Percentiles rank a stretch among this genome's conserved stretches.
Evolutionary conservation across 2,888 invertebrate genomes (phyloP).

Genomic region (Leptinotarsa haldemani): DNA sequence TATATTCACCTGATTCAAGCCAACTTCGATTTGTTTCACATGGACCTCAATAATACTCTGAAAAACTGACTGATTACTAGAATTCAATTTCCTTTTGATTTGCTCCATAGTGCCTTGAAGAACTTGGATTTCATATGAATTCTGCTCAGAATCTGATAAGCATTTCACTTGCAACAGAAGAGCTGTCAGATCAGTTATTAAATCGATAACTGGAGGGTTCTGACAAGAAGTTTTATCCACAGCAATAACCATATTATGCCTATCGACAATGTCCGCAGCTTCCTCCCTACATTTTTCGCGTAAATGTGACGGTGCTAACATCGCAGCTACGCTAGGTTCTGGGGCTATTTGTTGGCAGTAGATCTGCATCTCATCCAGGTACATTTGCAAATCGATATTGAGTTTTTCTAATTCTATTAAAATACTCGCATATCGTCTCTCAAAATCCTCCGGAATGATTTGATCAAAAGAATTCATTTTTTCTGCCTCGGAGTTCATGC

Average conservation of each 20-base stretch:
- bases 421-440: conserved; percentile 87
- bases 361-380: conserved; percentile 86
- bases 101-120: conserved; percentile 90
- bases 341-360: conserved; percentile 89
- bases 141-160: conserved; percentile 82
- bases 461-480: conserved; percentile 84
- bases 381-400: conserved; percentile 88
- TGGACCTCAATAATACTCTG: conserved; percentile 92
- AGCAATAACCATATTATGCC: conserved; percentile 73
- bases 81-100: conserved; percentile 83
- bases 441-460: conserved; percentile 86
- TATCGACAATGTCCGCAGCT: conserved; percentile 82
- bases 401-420: conserved; percentile 92
- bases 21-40: conserved; percentile 88
- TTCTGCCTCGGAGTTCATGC: conserved; percentile 92
- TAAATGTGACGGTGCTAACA: conserved; percentile 89
- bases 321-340: conserved; percentile 86
- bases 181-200: conserved; percentile 90
- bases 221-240: conserved; percentile 67
- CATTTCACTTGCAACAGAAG: conserved; percentile 90
- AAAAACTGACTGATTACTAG: conserved; percentile 81
- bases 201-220: conserved; percentile 75
- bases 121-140: conserved; percentile 90
- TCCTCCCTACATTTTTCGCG: conserved; percentile 89
- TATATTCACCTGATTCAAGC: conserved; percentile 65